A percentile compares a stretch with the other conserved stretches of the same genome.
phyloP scores from a whole-genome alignment of 2,888 invertebrate genomes.

The Nipponacmea schrenckii region DNA sequence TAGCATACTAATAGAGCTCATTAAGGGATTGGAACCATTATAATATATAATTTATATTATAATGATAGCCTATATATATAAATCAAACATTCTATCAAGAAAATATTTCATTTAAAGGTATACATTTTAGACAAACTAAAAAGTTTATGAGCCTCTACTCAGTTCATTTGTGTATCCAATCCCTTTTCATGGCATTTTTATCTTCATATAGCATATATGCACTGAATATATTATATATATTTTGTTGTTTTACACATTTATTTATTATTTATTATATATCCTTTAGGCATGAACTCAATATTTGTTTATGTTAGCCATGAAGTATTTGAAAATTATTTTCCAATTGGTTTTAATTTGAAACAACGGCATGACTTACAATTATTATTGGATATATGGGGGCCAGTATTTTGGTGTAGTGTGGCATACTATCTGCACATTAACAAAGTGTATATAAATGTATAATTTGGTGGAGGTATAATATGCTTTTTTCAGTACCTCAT shows the following conservation, averaged over 20 bases:
- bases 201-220: neutral
- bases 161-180: neutral
- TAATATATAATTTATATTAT: neutral
- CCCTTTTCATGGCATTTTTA: neutral
- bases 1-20: no score
- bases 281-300: slow-evolving; percentile 86
- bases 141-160: no score
- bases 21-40: neutral
- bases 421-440: slow-evolving; percentile 81
- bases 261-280: no score
- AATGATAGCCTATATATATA: neutral
- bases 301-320: slow-evolving; percentile 88
- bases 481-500: neutral
- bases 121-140: no score
- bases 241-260: neutral
- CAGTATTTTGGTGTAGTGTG: slow-evolving; percentile 79
- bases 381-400: slow-evolving; percentile 79
- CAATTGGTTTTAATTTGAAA: slow-evolving; percentile 64
- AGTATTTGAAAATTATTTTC: slow-evolving; percentile 80
- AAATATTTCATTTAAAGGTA: no score
- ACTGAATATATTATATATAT: neutral
- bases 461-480: slow-evolving; percentile 45
- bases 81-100: neutral
- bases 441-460: slow-evolving; percentile 78
- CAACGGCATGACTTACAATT: slow-evolving; percentile 74